Conservation (phyloP, 1,140 invertebrate genomes). For the Drosophila mojavensis region DNA sequence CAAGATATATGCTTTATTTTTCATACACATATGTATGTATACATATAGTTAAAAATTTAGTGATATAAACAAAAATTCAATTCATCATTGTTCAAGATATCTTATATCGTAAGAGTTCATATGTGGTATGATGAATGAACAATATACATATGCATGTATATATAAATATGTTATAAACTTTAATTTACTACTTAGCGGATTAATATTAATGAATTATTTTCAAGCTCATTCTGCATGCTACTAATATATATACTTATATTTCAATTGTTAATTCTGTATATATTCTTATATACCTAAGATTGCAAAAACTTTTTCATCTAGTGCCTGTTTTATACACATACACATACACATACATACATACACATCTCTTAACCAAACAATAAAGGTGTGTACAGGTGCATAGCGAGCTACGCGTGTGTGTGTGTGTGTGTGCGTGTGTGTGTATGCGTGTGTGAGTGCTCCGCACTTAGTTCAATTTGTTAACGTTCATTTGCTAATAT, state of each 20-base stretch:
- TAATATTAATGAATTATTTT: too few species aligned
- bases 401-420: not conserved
- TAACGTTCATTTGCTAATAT: slow-evolving; percentile 19
- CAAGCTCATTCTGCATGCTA: too few species aligned
- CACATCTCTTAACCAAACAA: not conserved
- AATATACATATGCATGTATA: too few species aligned
- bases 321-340: not conserved
- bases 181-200: too few species aligned
- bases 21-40: too few species aligned
- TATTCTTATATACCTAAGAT: not conserved
- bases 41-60: too few species aligned
- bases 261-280: not conserved
- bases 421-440: not conserved
- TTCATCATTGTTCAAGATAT: too few species aligned
- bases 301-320: not conserved
- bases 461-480: not conserved
- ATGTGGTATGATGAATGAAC: too few species aligned
- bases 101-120: too few species aligned
- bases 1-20: too few species aligned
- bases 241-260: not conserved
- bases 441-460: not conserved
- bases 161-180: too few species aligned
- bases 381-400: not conserved
- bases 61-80: too few species aligned
- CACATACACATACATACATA: not conserved